Conservation (phyloP, 2,113 vertebrate species). For the Phyllopteryx taeniolatus region DNA sequence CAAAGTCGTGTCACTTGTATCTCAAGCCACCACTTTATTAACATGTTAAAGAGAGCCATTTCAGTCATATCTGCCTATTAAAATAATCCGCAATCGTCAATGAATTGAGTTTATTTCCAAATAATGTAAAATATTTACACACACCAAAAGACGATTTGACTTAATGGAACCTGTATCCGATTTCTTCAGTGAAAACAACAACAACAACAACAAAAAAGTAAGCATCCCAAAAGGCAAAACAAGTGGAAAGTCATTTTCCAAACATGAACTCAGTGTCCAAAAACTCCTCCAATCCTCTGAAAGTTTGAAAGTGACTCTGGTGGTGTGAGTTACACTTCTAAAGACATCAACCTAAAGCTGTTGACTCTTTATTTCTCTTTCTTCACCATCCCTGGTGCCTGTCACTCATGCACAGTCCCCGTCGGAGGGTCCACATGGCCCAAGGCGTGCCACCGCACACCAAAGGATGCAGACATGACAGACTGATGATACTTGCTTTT, state of each 20-base stretch:
- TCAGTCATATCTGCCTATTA: not conserved
- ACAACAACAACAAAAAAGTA: constrained; percentile 48
- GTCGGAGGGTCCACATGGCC: constrained; percentile 42
- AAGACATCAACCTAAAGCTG: constrained; percentile 60
- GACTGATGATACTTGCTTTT: constrained; percentile 68
- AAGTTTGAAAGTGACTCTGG: constrained; percentile 35
- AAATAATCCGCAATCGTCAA: not conserved
- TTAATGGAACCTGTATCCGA: not conserved
- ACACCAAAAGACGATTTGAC: not conserved
- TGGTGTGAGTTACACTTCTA: constrained; percentile 38
- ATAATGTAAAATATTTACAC: not conserved
- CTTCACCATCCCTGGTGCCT: constrained; percentile 48
- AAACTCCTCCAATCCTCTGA: constrained; percentile 14
- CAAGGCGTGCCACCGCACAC: constrained; percentile 57
- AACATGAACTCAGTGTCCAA: constrained; percentile 26
- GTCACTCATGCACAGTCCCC: constrained; percentile 59
- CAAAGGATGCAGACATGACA: constrained; percentile 60
- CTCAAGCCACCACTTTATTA: too few species aligned
- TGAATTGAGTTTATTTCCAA: not conserved
- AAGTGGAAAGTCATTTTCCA: constrained; percentile 27
- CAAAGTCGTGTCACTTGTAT: too few species aligned
- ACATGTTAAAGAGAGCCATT: too few species aligned
- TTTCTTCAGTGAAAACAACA: constrained; percentile 26
- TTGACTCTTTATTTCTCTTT: constrained; percentile 56
- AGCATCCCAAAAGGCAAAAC: constrained; percentile 36